Percentiles rank a stretch among this genome's conserved stretches.
Conservation (phyloP, 2,888 invertebrate species). For the Proisotoma minuta region DNA sequence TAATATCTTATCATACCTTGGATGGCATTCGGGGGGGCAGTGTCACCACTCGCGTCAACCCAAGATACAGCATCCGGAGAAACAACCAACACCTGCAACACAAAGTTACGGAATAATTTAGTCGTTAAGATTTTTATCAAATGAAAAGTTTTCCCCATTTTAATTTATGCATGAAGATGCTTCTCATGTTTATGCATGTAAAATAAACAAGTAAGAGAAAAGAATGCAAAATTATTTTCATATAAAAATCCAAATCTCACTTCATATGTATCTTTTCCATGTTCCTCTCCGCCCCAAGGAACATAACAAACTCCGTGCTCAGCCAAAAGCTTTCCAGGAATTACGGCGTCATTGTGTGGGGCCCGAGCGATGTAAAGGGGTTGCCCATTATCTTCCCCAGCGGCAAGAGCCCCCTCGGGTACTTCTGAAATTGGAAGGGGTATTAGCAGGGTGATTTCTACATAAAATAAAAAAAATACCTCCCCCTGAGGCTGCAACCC, state of each 20-base stretch:
- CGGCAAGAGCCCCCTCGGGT: slow-evolving; percentile 42
- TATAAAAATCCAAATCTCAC: slow-evolving; percentile 53
- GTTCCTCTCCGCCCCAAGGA: slow-evolving; percentile 71
- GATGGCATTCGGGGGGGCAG: slow-evolving; percentile 69
- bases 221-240: background rate
- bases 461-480: too few relatives aligned
- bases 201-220: background rate
- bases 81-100: slow-evolving; percentile 47
- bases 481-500: slow-evolving; percentile 29
- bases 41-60: slow-evolving; percentile 63
- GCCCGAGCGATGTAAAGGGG: slow-evolving; percentile 65
- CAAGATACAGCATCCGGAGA: slow-evolving; percentile 58
- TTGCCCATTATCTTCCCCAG: slow-evolving; percentile 57
- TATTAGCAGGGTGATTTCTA: too few relatives aligned
- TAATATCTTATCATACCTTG: slow-evolving; percentile 64
- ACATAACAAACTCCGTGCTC: slow-evolving; percentile 66
- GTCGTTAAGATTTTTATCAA: background rate
- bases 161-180: background rate
- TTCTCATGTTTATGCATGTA: background rate
- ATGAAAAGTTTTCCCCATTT: background rate
- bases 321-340: slow-evolving; percentile 73
- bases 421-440: slow-evolving; percentile 9
- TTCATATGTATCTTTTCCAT: slow-evolving; percentile 65
- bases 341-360: slow-evolving; percentile 64
- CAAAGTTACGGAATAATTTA: slow-evolving; percentile 8